phyloP scores from a whole-genome alignment of 1,140 invertebrate species.

The Brachionus rotundiformis region DNA sequence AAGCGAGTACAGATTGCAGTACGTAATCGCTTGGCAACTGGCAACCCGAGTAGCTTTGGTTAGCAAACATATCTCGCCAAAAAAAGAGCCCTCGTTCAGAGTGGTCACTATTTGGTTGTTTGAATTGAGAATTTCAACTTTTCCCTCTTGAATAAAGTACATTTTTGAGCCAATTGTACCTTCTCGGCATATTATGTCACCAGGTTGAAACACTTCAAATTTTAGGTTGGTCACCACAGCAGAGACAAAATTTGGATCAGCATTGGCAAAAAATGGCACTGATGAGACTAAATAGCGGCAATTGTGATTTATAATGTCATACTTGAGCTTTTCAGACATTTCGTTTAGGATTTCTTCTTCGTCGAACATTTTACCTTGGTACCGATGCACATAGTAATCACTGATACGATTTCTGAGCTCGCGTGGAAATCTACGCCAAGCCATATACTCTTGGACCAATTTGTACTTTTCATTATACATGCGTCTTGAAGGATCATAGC shows the following conservation, averaged over 20 bases:
- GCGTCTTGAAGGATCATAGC: conserved; percentile 90
- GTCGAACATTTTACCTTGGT: conserved; percentile 99
- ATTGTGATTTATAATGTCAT: conserved; percentile 98
- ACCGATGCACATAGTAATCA: conserved; percentile 96
- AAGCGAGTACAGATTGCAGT: conserved; percentile 96
- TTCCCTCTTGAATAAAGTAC: conserved; percentile 97
- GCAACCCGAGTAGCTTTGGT: conserved; percentile 91
- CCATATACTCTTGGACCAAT: conserved; percentile 99
- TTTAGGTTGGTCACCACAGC: conserved; percentile 94
- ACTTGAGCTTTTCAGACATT: conserved; percentile 90
- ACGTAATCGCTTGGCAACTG: conserved; percentile 92
- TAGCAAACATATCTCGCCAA: conserved; percentile 90
- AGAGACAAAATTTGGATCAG: conserved; percentile 95
- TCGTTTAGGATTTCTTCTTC: conserved; percentile 93
- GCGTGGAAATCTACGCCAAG: conserved; percentile 88
- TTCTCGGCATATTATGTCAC: conserved; percentile 69
- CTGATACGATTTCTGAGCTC: conserved; percentile 91
- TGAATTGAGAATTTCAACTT: conserved; percentile 87
- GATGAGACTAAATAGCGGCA: conserved; percentile 94
- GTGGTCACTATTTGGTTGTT: conserved; percentile 96
- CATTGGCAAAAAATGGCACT: conserved; percentile 96
- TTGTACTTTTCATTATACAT: conserved; percentile 83
- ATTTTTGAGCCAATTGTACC: conserved; percentile 95
- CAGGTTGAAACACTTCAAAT: conserved; percentile 97
- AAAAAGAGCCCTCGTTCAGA: conserved; percentile 93